These are phyloP conservation scores for Apis mellifera DNA, from an alignment of 1,140 invertebrate species.

Conservation along the genomic window DNA sequence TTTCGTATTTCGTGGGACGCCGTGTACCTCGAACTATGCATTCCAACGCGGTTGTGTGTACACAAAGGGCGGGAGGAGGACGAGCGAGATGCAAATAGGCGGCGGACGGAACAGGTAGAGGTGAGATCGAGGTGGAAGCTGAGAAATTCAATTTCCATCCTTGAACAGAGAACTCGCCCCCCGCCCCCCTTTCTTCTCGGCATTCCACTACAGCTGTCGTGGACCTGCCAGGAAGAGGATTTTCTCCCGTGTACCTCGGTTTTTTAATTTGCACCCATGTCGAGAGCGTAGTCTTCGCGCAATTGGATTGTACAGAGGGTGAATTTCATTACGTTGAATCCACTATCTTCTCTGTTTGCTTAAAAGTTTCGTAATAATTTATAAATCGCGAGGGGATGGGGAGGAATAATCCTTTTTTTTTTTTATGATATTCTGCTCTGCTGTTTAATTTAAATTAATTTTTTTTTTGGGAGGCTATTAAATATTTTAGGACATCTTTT, in stretches of 20 bases:
- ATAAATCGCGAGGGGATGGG: too few species aligned
- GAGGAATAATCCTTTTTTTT: too few species aligned
- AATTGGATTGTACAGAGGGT: background rate
- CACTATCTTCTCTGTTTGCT: background rate
- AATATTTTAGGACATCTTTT: too few species aligned
- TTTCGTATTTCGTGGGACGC: slow-evolving; percentile 1
- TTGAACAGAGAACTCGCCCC: slow-evolving; percentile 1
- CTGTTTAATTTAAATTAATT: too few species aligned
- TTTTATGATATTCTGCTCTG: too few species aligned
- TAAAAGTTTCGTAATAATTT: too few species aligned
- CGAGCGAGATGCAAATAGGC: slow-evolving; percentile 24
- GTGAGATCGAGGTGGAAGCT: slow-evolving; percentile 21
- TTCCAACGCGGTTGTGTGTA: background rate
- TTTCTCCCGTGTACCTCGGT: background rate
- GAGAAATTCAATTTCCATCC: slow-evolving; percentile 61
- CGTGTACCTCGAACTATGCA: background rate
- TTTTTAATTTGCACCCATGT: slow-evolving; percentile 11
- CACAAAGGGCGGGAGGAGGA: background rate
- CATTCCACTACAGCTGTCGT: background rate
- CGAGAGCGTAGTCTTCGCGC: too few species aligned
- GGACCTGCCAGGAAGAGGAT: background rate
- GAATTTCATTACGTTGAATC: background rate
- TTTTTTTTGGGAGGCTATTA: too few species aligned
- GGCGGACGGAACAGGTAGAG: background rate
- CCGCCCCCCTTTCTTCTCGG: slow-evolving; percentile 17